These are phyloP conservation scores for Agonum fuliginosum DNA, from an alignment of 2,888 invertebrate genomes.

Conservation along the genomic window DNA sequence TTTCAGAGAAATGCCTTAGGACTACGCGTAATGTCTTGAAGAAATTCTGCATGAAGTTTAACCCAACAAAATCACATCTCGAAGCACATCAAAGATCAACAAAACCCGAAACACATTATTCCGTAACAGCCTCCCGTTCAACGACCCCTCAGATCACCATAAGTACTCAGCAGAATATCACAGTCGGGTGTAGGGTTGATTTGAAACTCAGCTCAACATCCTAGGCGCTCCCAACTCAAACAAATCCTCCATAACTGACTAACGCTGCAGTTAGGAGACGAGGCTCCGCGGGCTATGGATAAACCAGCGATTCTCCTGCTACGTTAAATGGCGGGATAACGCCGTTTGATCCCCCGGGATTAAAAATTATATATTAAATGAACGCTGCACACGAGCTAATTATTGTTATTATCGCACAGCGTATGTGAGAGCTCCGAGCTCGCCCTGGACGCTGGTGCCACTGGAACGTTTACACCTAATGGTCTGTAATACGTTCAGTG, in stretches of 20 bases:
- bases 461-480: slow-evolving; percentile 34
- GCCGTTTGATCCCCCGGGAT: slow-evolving; percentile 22
- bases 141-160: slow-evolving; percentile 34
- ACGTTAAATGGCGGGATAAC: slow-evolving; percentile 26
- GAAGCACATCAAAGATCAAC: slow-evolving; percentile 32
- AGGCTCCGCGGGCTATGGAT: too few relatives aligned
- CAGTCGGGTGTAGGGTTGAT: slow-evolving; percentile 21
- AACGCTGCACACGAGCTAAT: slow-evolving; percentile 26
- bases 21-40: too few relatives aligned
- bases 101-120: slow-evolving; percentile 43
- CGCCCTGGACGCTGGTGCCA: not conserved
- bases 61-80: not conserved
- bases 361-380: slow-evolving; percentile 48
- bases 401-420: slow-evolving; percentile 41
- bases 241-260: slow-evolving; percentile 34
- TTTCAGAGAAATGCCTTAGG: too few relatives aligned
- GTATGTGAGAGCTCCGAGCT: slow-evolving; percentile 20
- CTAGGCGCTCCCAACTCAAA: slow-evolving; percentile 31
- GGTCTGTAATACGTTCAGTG: not conserved
- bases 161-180: slow-evolving; percentile 35
- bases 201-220: slow-evolving; percentile 20
- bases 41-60: slow-evolving; percentile 3
- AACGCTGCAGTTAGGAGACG: not conserved
- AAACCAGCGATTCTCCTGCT: not conserved
- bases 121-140: slow-evolving; percentile 22